Evolutionary conservation across 2,113 vertebrate species (phyloP), one percentile per base, ranked within the genome.

Genomic region (Numenius arquata): DNA sequence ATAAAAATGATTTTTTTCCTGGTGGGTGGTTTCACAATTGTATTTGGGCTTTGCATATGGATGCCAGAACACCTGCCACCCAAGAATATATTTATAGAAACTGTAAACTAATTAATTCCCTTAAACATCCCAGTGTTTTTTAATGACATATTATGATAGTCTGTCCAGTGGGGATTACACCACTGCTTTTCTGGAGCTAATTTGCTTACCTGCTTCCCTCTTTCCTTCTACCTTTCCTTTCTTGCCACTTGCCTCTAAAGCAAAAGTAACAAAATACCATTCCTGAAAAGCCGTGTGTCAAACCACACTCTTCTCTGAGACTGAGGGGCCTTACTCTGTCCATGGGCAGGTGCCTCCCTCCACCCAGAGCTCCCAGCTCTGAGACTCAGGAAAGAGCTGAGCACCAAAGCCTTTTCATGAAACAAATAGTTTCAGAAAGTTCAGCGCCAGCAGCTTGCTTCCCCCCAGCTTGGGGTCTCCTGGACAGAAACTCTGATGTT

Each of bases 61-160:
- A 48, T 97, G 61, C 63, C 20, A 93, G 87, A 95, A 96, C 70
- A 95, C 68, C 75, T 96, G 82, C 47, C 84, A 94, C 50, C 90
- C 96, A 96, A 79, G 43, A 93, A 89, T 45, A 4, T 88, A 94
- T 96, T 97, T 97, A 93, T 90, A 95, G 88, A 96, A 95, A 82
- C n/a, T 88, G 47, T 94, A 97, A 98, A 95, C 85, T 91, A 92
- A 92, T 97, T 97, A 93, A 93, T 95, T 95, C 52, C 20, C 85
- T 90, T 94, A 96, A 97, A 94, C 25, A 82, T 55, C 52, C 56
- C 72, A 30, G 74, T 50, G 55, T 17, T 71, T 97, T 97, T 93
- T 93, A 95, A 89, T 84, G 77, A 88, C 72, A 77, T 58, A 91
- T 63, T 93, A 85, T 95, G 43, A 65, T 93, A 81, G 41, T 63